Conservation (phyloP, 2,113 vertebrate genomes). For the Amphilophus citrinellus region DNA sequence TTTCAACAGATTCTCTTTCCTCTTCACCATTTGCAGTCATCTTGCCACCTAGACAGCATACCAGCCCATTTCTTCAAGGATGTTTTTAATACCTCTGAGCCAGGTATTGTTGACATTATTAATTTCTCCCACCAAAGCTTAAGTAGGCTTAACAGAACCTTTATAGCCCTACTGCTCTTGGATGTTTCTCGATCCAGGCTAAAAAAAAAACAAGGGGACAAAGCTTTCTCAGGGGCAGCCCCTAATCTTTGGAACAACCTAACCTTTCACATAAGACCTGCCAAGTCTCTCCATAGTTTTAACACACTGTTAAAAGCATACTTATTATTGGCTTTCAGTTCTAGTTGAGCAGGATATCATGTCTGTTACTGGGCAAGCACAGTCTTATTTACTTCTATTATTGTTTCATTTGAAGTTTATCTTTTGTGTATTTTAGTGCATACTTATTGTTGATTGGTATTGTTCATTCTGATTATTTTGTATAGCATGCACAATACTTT, state of each 20-base stretch:
- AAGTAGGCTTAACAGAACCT: neutral
- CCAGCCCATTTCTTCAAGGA: too few relatives aligned
- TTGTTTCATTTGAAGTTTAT: neutral
- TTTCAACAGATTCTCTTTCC: too few relatives aligned
- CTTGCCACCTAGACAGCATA: too few relatives aligned
- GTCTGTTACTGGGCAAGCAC: neutral
- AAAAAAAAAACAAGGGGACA: neutral
- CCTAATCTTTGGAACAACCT: neutral
- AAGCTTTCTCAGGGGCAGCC: neutral
- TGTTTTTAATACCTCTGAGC: too few relatives aligned
- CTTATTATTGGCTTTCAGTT: neutral
- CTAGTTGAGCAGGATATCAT: neutral
- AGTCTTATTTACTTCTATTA: neutral
- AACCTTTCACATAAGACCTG: neutral
- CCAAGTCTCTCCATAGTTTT: neutral
- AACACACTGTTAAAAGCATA: neutral
- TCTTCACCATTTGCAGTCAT: too few relatives aligned
- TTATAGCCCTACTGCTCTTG: neutral
- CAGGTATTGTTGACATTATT: too few relatives aligned
- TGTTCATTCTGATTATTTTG: neutral
- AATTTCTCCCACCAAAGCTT: too few relatives aligned
- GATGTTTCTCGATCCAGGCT: neutral
- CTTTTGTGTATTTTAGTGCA: neutral
- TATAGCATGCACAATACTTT: neutral
- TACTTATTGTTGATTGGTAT: neutral